phyloP scores from a whole-genome alignment of 2,888 invertebrate species.

The Apamea anceps region DNA sequence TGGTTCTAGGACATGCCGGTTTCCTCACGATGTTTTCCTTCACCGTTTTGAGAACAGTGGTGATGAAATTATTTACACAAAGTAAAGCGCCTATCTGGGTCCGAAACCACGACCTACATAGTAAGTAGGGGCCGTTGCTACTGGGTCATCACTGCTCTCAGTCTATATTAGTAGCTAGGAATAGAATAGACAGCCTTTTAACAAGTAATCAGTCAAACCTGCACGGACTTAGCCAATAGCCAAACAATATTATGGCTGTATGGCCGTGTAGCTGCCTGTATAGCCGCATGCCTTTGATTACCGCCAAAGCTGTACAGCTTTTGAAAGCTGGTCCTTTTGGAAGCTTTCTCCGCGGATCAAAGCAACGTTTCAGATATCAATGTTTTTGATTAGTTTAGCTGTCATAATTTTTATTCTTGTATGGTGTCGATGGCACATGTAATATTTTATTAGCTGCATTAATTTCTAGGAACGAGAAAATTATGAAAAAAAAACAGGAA shows the following conservation, averaged over 20 bases:
- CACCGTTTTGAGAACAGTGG: neutral
- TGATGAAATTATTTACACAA: neutral
- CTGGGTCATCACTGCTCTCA: neutral
- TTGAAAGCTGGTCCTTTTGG: constrained; percentile 16
- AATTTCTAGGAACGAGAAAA: neutral
- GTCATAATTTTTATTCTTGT: neutral
- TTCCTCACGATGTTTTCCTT: neutral
- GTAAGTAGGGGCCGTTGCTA: neutral
- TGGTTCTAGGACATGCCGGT: no score
- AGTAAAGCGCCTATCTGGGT: neutral
- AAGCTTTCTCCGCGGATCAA: neutral
- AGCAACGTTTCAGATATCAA: constrained; percentile 18
- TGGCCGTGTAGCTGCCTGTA: neutral
- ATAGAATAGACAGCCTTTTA: constrained; percentile 24
- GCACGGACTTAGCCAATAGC: constrained; percentile 19
- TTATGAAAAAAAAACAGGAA: neutral
- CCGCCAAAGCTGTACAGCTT: constrained; percentile 5
- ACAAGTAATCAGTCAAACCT: constrained; percentile 39
- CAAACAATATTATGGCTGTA: constrained; percentile 31
- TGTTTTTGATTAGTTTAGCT: neutral
- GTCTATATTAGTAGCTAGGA: neutral
- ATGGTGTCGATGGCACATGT: neutral
- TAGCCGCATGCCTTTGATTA: constrained; percentile 29
- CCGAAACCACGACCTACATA: neutral
- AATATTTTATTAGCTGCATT: neutral